Evolutionary conservation across 2,113 vertebrate genomes (phyloP).

Genomic region (Monopterus albus): DNA sequence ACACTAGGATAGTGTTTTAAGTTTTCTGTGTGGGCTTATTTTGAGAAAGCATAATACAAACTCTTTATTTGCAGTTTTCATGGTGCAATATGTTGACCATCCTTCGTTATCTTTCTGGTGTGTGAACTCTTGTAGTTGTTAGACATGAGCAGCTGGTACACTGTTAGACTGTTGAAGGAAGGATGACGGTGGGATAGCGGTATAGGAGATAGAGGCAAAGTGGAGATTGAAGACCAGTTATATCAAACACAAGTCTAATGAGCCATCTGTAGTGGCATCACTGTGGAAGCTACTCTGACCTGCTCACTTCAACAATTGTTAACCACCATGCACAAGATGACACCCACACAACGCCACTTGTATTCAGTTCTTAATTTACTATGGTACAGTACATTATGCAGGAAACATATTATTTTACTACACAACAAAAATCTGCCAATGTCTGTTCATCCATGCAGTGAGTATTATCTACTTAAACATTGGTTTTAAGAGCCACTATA

Average conservation of each 20-base stretch:
- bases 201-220: slow-evolving; percentile 44
- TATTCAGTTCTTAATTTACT: neutral
- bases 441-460: neutral
- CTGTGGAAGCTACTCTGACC: slow-evolving; percentile 59
- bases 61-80: slow-evolving; percentile 15
- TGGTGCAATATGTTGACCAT: slow-evolving; percentile 3
- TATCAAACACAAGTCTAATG: slow-evolving; percentile 73
- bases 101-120: neutral
- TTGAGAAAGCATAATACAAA: slow-evolving; percentile 1
- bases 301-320: slow-evolving; percentile 35
- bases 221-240: neutral
- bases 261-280: slow-evolving; percentile 73
- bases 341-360: slow-evolving; percentile 4
- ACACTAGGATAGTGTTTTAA: neutral
- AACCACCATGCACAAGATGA: neutral
- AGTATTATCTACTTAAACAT: too few relatives aligned
- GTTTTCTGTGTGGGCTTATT: neutral
- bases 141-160: slow-evolving; percentile 66
- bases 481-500: too few relatives aligned
- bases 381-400: neutral
- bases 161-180: slow-evolving; percentile 62
- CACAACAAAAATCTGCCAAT: neutral
- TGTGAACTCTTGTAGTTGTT: slow-evolving; percentile 39
- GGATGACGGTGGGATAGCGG: slow-evolving; percentile 61
- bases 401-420: neutral